Base-by-base conservation (phyloP, 2,113 vertebrate species). In the Propithecus coquereli region DNA sequence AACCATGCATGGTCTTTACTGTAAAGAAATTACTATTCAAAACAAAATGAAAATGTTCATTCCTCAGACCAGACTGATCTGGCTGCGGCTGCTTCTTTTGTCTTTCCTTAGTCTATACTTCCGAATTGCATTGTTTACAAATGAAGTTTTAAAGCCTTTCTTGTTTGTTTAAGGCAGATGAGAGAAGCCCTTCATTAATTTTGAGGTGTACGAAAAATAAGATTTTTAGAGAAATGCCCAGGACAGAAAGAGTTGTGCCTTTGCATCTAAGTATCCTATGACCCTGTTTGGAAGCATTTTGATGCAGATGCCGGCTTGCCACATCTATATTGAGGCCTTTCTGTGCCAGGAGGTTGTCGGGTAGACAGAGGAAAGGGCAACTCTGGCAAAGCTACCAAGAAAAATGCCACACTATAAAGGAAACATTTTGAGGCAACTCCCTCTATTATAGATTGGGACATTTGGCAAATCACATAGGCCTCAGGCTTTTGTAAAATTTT, bases 331-430 rank as follows among this genome's bases (percentile, higher is more conserved):
- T 10, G 12, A 18, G 34, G 10, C 27, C 27, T 34, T 68, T 84
- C 76, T 40, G 4, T 77, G 76, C 87, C 90, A 84, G 43, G 27
- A 73, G 25, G 8, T 57, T 52, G 13, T 71, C 47, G 23, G 7
- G 25, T 32, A 5, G 20, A 68, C 6, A 92, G 52, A 77, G 16
- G 22, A 94, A 65, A 70, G 40, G n/a, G 23, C 3, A 90, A 37
- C 6, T 73, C 68, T 81, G 89, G 23, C 25, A 79, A 86, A 94
- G 17, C 47, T 65, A 93, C 87, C n/a, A 43, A 90, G 68, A 11
- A 91, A 94, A 95, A 94, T 32, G 47, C 9, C 66, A 91, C 47
- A 65, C 6, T 47, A 89, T 81, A 77, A 91, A 91, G 50, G 66
- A 89, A 83, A 40, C 16, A 30, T 82, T 92, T 76, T n/a, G 50